Conservation (phyloP, 2,888 invertebrate species). For the Melipona beecheii region DNA sequence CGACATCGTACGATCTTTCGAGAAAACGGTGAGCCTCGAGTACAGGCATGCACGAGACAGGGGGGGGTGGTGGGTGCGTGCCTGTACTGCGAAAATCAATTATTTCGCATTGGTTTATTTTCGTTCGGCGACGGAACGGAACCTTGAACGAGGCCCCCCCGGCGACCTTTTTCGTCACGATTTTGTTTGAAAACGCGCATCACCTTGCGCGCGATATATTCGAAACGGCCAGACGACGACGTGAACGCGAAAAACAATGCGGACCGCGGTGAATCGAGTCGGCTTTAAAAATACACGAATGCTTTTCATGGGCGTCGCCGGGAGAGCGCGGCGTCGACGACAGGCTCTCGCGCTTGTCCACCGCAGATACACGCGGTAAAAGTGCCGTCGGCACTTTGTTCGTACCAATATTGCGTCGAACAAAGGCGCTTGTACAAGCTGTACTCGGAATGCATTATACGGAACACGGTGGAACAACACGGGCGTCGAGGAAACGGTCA, state of each 20-base stretch:
- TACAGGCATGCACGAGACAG: not conserved
- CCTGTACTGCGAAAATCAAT: not conserved
- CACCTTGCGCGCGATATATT: not conserved
- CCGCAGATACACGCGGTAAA: slow-evolving; percentile 54
- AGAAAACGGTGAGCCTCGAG: not conserved
- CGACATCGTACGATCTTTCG: not conserved
- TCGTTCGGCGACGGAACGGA: not conserved
- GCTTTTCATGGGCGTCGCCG: slow-evolving; percentile 40
- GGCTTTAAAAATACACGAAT: slow-evolving; percentile 47
- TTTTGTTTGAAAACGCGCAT: slow-evolving; percentile 3
- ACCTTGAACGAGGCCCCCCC: slow-evolving; percentile 21
- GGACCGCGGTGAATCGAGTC: not conserved
- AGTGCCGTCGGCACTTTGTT: slow-evolving; percentile 65
- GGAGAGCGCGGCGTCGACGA: slow-evolving; percentile 12
- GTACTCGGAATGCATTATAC: slow-evolving; percentile 53
- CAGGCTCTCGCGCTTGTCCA: slow-evolving; percentile 17
- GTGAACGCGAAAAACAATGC: slow-evolving; percentile 38
- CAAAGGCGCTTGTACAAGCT: slow-evolving; percentile 42
- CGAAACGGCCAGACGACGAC: not conserved
- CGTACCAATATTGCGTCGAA: slow-evolving; percentile 52
- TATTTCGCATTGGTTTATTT: slow-evolving; percentile 36
- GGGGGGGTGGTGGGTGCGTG: no score
- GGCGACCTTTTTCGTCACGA: not conserved
- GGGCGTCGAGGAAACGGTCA: slow-evolving; percentile 1
- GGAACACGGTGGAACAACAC: slow-evolving; percentile 38